Evolutionary conservation across 2,113 vertebrate species (phyloP).

Genomic region (Neolamprologus longior): DNA sequence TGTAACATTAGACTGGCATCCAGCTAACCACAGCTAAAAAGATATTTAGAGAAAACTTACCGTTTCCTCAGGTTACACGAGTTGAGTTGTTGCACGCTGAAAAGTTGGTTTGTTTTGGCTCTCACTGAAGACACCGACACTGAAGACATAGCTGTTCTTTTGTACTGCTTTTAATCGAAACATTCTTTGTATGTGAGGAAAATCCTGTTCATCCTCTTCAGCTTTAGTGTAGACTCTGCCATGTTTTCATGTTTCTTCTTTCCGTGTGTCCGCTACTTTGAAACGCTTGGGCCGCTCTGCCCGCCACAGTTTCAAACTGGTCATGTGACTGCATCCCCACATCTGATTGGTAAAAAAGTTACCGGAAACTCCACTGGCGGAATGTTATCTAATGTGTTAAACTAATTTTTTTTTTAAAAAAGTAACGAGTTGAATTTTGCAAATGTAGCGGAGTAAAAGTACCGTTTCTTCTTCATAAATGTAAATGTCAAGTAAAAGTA

Average conservation of each 20-base stretch:
- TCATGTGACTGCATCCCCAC: not conserved
- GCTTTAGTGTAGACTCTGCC: not conserved
- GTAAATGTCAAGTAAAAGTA: not conserved
- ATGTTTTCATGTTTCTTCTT: not conserved
- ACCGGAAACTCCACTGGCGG: not conserved
- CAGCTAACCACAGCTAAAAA: no score
- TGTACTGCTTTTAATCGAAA: accelerated
- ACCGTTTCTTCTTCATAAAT: not conserved
- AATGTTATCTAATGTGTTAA: not conserved
- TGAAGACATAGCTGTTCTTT: not conserved
- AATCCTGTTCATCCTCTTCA: not conserved
- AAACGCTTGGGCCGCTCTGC: accelerated
- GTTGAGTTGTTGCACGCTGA: no score
- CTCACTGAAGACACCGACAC: no score
- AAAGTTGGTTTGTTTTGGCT: no score
- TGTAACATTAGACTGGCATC: no score
- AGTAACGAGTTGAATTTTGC: not conserved
- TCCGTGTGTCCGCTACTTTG: not conserved
- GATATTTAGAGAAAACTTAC: no score
- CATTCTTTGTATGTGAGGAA: not conserved
- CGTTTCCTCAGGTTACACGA: accelerated
- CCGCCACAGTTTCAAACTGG: not conserved
- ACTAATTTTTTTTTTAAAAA: accelerated
- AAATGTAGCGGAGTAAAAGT: not conserved
- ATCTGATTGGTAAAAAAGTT: not conserved